Evolutionary conservation across 2,888 invertebrate genomes (phyloP).

Genomic region (Panopea generosa): DNA sequence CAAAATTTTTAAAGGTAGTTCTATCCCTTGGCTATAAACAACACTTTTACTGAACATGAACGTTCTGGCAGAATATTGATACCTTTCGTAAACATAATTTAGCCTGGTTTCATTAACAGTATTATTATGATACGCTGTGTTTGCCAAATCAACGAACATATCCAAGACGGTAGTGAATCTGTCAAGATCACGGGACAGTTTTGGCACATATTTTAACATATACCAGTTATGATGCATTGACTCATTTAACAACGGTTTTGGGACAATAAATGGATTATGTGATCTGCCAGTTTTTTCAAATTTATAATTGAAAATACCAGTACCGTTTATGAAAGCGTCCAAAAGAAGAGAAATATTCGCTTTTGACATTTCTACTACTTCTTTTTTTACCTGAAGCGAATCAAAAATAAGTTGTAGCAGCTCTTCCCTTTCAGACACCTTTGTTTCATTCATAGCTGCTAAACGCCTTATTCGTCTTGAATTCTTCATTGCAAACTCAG

Average conservation of each 20-base stretch:
- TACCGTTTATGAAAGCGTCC: slow-evolving; percentile 68
- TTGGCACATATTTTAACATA: slow-evolving; percentile 57
- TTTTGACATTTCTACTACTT: slow-evolving; percentile 65
- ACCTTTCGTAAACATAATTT: slow-evolving; percentile 45
- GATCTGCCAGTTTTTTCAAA: slow-evolving; percentile 56
- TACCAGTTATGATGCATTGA: slow-evolving; percentile 65
- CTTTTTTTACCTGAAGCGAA: slow-evolving; percentile 60
- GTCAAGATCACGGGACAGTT: slow-evolving; percentile 57
- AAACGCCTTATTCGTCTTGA: slow-evolving; percentile 51
- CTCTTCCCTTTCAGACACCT: slow-evolving; percentile 8
- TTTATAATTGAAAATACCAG: slow-evolving; percentile 70
- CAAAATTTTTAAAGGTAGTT: slow-evolving; percentile 66
- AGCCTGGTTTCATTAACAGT: slow-evolving; percentile 58
- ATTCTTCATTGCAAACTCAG: slow-evolving; percentile 67
- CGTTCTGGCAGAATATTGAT: slow-evolving; percentile 57
- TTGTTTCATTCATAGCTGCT: slow-evolving; percentile 13
- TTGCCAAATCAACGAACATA: slow-evolving; percentile 50
- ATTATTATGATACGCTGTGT: slow-evolving; percentile 47
- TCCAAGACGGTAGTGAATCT: slow-evolving; percentile 38
- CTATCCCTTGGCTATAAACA: slow-evolving; percentile 72
- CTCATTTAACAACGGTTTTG: slow-evolving; percentile 67
- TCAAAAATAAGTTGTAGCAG: slow-evolving; percentile 56
- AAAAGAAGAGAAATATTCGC: slow-evolving; percentile 70
- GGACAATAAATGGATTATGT: slow-evolving; percentile 69
- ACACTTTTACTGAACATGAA: slow-evolving; percentile 70